Percentiles rank a stretch among this genome's conserved stretches.
These are phyloP conservation scores for Okapia johnstoni DNA, from an alignment of 2,113 vertebrate species.

Conservation along the genomic window DNA sequence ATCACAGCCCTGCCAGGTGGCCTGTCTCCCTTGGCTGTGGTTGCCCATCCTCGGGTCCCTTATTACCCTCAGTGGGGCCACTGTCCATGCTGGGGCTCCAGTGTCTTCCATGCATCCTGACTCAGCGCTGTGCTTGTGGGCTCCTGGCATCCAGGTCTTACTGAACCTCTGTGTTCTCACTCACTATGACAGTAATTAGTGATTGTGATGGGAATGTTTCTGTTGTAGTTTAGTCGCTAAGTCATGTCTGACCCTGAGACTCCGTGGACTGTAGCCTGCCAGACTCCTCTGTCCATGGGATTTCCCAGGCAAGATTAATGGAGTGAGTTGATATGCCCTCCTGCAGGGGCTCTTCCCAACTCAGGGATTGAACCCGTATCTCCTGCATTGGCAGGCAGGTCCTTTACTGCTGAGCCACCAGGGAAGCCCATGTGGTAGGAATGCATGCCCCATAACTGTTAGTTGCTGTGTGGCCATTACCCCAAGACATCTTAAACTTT, in stretches of 20 bases:
- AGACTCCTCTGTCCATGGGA: not conserved
- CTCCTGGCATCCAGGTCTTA: rapidly evolving
- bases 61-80: no score
- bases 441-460: not conserved
- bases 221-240: not conserved
- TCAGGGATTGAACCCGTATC: not conserved
- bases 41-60: not conserved
- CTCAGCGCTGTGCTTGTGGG: rapidly evolving
- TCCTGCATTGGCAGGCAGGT: not conserved
- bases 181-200: not conserved
- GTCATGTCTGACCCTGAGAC: not conserved
- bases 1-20: not conserved
- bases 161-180: not conserved
- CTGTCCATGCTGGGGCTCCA: not conserved
- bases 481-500: not conserved
- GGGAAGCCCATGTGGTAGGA: not conserved
- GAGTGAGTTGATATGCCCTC: not conserved
- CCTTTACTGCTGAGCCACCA: not conserved
- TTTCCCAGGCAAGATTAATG: not conserved
- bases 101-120: not conserved
- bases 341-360: not conserved
- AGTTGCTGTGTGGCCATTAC: not conserved
- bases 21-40: not conserved
- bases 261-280: rapidly evolving
- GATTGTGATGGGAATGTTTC: not conserved